A percentile compares a stretch with the other conserved stretches of the same genome.
phyloP scores from a whole-genome alignment of 2,797 vertebrate species.

The Pampus argenteus region DNA sequence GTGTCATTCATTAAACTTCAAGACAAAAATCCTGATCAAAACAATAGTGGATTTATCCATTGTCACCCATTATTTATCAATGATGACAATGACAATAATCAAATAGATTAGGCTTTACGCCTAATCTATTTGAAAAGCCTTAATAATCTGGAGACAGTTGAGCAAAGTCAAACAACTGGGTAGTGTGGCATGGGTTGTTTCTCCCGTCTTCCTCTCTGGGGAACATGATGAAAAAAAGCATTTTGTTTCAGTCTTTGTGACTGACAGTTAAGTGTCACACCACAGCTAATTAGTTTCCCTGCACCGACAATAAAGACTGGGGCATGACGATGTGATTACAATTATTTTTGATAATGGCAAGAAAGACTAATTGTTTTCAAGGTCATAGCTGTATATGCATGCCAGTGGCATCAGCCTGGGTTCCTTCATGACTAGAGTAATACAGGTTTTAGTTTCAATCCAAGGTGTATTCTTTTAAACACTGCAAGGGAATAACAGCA shows the following conservation, averaged over 20 bases:
- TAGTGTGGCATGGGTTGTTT: slow-evolving; percentile 41
- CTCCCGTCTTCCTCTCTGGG: slow-evolving; percentile 54
- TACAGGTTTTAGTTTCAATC: slow-evolving; percentile 20
- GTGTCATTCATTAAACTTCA: not conserved
- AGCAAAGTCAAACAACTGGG: slow-evolving; percentile 44
- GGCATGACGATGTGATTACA: slow-evolving; percentile 72
- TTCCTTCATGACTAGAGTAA: slow-evolving; percentile 17
- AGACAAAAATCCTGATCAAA: slow-evolving; percentile 33
- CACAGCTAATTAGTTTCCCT: slow-evolving; percentile 77
- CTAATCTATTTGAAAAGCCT: slow-evolving; percentile 49
- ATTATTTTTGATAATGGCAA: slow-evolving; percentile 74
- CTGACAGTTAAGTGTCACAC: slow-evolving; percentile 75
- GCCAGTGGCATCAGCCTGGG: slow-evolving; percentile 29
- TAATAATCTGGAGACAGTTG: slow-evolving; percentile 52
- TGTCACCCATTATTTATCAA: slow-evolving; percentile 42
- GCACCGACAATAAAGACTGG: slow-evolving; percentile 71
- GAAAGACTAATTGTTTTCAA: slow-evolving; percentile 80
- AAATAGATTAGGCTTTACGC: slow-evolving; percentile 10
- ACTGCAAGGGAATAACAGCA: slow-evolving; percentile 3
- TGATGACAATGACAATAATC: too few relatives aligned
- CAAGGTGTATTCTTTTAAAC: slow-evolving; percentile 14
- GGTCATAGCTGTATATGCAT: slow-evolving; percentile 58
- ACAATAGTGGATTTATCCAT: slow-evolving; percentile 45
- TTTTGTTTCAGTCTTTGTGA: slow-evolving; percentile 74
- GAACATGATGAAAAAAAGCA: slow-evolving; percentile 39